phyloP scores from a whole-genome alignment of 2,888 invertebrate species.

The Drosophila seclusa region DNA sequence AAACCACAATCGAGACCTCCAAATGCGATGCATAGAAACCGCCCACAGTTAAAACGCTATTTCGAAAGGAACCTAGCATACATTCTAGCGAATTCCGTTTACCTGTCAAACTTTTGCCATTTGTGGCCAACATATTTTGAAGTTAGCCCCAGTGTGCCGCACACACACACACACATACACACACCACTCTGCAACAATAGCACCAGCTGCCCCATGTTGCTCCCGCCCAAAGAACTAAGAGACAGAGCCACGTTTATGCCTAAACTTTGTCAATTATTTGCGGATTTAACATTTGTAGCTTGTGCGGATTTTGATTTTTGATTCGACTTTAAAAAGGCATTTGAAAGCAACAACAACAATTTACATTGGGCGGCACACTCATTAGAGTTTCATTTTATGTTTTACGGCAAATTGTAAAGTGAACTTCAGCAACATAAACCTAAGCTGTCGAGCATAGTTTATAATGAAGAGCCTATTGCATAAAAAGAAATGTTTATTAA shows the following conservation, averaged over 20 bases:
- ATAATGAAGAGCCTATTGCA: not conserved
- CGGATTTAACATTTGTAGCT: constrained; percentile 80
- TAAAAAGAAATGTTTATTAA: not conserved
- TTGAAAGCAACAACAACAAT: constrained; percentile 37
- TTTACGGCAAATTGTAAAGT: constrained; percentile 14
- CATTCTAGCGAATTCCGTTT: constrained; percentile 75
- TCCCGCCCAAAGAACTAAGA: constrained; percentile 36
- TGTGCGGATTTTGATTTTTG: constrained; percentile 81
- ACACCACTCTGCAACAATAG: constrained; percentile 13
- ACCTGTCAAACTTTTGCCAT: constrained; percentile 81
- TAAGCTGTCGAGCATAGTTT: constrained; percentile 15
- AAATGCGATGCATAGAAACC: constrained; percentile 1
- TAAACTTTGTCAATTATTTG: constrained; percentile 81
- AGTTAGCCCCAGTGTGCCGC: constrained; percentile 65
- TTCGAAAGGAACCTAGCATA: constrained; percentile 31
- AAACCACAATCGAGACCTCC: constrained; percentile 19
- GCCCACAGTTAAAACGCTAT: constrained; percentile 3
- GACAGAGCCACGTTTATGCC: constrained; percentile 77
- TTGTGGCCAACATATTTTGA: constrained; percentile 81
- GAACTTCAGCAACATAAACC: constrained; percentile 19
- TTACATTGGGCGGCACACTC: constrained; percentile 28
- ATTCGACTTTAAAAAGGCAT: constrained; percentile 74
- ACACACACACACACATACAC: constrained; percentile 8
- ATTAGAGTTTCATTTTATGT: constrained; percentile 43
- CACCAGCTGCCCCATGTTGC: constrained; percentile 27